These are phyloP conservation scores for Pomphorhynchus laevis DNA, from an alignment of 1,140 invertebrate species.

Conservation along the genomic window DNA sequence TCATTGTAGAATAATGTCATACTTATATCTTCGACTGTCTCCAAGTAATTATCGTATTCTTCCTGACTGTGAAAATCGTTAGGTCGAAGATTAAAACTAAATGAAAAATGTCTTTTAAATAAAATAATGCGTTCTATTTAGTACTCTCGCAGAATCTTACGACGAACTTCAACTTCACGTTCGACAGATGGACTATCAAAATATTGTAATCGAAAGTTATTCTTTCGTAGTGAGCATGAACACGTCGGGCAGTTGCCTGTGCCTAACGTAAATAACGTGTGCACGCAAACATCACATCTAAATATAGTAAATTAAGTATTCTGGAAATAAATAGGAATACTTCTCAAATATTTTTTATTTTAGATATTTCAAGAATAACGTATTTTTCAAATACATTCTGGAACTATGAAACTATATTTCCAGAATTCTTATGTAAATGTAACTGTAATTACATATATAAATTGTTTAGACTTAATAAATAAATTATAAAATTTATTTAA, in stretches of 20 bases:
- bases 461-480: no score
- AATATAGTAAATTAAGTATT: conserved; percentile 6
- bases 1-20: no score
- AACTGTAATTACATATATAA: no score
- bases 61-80: conserved; percentile 4
- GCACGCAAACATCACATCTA: conserved; percentile 58
- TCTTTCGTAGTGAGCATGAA: conserved; percentile 39
- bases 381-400: no score
- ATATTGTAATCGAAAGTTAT: conserved; percentile 58
- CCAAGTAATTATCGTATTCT: conserved; percentile 9
- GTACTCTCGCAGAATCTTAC: conserved; percentile 34
- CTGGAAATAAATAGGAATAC: not conserved
- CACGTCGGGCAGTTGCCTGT: conserved; percentile 67
- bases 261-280: conserved; percentile 61
- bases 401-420: no score
- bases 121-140: conserved; percentile 4
- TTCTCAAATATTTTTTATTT: no score
- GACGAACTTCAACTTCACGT: conserved; percentile 78
- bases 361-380: no score
- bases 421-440: no score
- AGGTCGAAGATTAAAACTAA: not conserved
- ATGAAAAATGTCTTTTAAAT: not conserved
- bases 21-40: conserved; percentile 7
- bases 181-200: conserved; percentile 82
- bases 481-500: no score